These are phyloP conservation scores for Panzeria rudis DNA, from an alignment of 2,888 invertebrate species.

Conservation along the genomic window DNA sequence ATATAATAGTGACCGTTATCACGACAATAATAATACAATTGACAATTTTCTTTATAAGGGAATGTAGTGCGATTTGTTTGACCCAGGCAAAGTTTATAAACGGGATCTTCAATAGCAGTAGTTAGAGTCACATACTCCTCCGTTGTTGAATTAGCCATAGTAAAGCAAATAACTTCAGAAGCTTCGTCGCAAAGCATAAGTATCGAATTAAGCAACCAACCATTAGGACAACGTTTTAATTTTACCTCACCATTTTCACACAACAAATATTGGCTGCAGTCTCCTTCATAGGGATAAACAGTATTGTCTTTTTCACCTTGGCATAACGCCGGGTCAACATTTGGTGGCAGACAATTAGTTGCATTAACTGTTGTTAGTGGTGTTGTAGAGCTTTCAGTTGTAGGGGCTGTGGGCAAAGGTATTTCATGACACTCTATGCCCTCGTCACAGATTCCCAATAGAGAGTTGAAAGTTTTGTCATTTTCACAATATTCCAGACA, in stretches of 20 bases:
- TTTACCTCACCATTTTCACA: slow-evolving; percentile 73
- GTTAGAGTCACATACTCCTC: slow-evolving; percentile 14
- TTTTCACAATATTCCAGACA: slow-evolving; percentile 74
- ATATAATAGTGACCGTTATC: slow-evolving; percentile 70
- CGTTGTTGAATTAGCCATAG: slow-evolving; percentile 32
- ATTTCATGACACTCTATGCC: slow-evolving; percentile 71
- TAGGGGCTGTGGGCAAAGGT: slow-evolving; percentile 67
- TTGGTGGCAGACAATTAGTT: slow-evolving; percentile 65
- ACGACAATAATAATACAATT: slow-evolving; percentile 75
- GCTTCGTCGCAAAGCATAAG: slow-evolving; percentile 66
- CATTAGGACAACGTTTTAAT: slow-evolving; percentile 74
- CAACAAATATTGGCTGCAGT: slow-evolving; percentile 76
- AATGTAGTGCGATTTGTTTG: slow-evolving; percentile 49
- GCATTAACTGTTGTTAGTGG: background rate
- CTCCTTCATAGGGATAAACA: slow-evolving; percentile 74
- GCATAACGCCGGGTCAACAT: slow-evolving; percentile 72
- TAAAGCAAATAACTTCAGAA: slow-evolving; percentile 73
- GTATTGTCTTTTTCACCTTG: slow-evolving; percentile 65
- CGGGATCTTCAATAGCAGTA: slow-evolving; percentile 3
- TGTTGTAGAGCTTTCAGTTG: background rate
- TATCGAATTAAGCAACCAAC: slow-evolving; percentile 69
- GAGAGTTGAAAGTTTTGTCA: slow-evolving; percentile 75
- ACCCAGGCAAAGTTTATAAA: slow-evolving; percentile 48
- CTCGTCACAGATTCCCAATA: slow-evolving; percentile 76
- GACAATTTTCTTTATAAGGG: slow-evolving; percentile 65